These are phyloP conservation scores for Clamator glandarius DNA, from an alignment of 2,797 vertebrate genomes.

Conservation along the genomic window DNA sequence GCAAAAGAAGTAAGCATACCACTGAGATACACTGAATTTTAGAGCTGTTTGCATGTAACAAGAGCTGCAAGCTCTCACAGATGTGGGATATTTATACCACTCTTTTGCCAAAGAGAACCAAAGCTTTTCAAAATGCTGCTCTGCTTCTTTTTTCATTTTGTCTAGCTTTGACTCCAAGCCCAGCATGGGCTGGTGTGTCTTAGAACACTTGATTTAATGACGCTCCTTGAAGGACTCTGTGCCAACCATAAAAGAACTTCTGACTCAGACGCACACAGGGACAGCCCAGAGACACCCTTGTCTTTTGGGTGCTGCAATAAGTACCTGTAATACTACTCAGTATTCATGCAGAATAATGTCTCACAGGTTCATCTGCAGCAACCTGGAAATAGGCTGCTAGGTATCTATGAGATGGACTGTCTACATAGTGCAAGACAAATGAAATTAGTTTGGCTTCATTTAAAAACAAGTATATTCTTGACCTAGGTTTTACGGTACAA, in stretches of 20 bases:
- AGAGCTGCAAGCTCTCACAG: neutral
- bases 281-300: neutral
- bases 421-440: neutral
- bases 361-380: neutral
- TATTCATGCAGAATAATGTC: neutral
- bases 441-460: neutral
- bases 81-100: neutral
- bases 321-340: neutral
- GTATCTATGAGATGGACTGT: neutral
- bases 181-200: neutral
- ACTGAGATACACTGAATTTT: neutral
- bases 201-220: neutral
- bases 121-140: neutral
- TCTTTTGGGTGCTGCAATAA: neutral
- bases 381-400: neutral
- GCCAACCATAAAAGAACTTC: neutral
- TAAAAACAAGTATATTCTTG: neutral
- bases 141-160: neutral
- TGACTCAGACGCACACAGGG: neutral
- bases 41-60: neutral
- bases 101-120: neutral
- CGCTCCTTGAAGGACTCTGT: neutral
- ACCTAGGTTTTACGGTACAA: neutral
- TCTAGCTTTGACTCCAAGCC: neutral
- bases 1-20: neutral